A percentile compares a stretch with the other conserved stretches of the same genome.
Conservation (phyloP, 1,140 invertebrate species). For the Eumeta japonica region DNA sequence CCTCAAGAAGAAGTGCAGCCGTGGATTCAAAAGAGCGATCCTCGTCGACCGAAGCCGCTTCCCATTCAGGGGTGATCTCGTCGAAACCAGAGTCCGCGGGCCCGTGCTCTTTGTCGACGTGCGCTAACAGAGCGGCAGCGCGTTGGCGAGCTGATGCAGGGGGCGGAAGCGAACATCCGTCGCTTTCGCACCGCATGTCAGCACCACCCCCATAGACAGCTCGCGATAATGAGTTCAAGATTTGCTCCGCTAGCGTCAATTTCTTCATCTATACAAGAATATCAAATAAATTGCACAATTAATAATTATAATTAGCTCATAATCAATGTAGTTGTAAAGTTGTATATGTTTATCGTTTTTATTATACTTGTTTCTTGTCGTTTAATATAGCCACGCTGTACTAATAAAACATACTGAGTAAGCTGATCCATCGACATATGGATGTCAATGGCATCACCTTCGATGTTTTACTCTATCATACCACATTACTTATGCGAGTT, state of each 20-base stretch:
- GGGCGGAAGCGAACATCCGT: slow-evolving; percentile 24
- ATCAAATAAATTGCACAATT: too few species aligned
- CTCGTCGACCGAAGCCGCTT: slow-evolving; percentile 41
- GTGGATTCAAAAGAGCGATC: slow-evolving; percentile 45
- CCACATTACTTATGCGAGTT: too few species aligned
- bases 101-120: slow-evolving; percentile 41
- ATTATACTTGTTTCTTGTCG: too few species aligned
- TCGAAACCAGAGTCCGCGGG: slow-evolving; percentile 40
- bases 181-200: slow-evolving; percentile 29
- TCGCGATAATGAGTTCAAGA: slow-evolving; percentile 27
- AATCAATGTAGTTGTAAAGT: too few species aligned
- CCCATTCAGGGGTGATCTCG: slow-evolving; percentile 50
- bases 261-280: slow-evolving; percentile 29
- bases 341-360: too few species aligned
- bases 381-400: too few species aligned
- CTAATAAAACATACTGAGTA: too few species aligned
- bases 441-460: too few species aligned
- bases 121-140: slow-evolving; percentile 31
- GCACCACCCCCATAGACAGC: slow-evolving; percentile 29
- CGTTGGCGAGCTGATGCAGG: slow-evolving; percentile 27
- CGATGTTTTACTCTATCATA: too few species aligned
- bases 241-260: slow-evolving; percentile 29
- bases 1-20: slow-evolving; percentile 80
- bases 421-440: too few species aligned
- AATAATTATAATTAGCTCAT: slow-evolving; percentile 18